Evolutionary conservation across 2,113 vertebrate species (phyloP).

Genomic region (Hippocampus abdominalis): DNA sequence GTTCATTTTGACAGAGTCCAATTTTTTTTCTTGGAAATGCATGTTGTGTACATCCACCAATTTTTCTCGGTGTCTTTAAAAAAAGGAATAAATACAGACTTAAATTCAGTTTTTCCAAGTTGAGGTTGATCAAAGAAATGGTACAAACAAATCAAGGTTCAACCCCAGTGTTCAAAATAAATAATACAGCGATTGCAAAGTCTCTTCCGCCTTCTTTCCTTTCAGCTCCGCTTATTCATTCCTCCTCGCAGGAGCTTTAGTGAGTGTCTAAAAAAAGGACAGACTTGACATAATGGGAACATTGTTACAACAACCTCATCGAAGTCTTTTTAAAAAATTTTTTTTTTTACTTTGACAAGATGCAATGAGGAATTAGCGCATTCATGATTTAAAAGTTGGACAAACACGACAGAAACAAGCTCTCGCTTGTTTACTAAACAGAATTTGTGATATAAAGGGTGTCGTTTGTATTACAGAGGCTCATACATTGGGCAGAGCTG

Average conservation of each 20-base stretch:
- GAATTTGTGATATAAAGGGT: background rate
- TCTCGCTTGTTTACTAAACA: background rate
- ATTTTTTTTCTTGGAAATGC: too few species aligned
- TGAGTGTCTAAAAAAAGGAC: constrained; percentile 40
- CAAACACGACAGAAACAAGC: background rate
- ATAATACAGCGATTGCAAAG: constrained; percentile 5
- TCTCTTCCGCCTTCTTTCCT: background rate
- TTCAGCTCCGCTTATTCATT: constrained; percentile 27
- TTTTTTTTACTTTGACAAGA: background rate
- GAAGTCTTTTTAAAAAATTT: constrained; percentile 18
- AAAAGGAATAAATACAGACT: background rate
- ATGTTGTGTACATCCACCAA: too few species aligned
- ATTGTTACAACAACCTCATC: constrained; percentile 32
- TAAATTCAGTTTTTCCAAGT: constrained; percentile 5
- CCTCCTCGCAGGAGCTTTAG: constrained; percentile 37
- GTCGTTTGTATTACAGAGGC: background rate
- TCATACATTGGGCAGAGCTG: background rate
- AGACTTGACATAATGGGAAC: constrained; percentile 51
- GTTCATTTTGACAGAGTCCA: too few species aligned
- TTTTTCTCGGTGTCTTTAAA: too few species aligned
- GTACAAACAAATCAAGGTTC: constrained; percentile 35
- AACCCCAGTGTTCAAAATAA: constrained; percentile 28
- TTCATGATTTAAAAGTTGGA: background rate
- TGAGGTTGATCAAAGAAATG: constrained; percentile 23
- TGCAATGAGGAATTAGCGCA: background rate